These are phyloP conservation scores for Plagiodera versicolora DNA, from an alignment of 2,888 invertebrate genomes.

Conservation along the genomic window DNA sequence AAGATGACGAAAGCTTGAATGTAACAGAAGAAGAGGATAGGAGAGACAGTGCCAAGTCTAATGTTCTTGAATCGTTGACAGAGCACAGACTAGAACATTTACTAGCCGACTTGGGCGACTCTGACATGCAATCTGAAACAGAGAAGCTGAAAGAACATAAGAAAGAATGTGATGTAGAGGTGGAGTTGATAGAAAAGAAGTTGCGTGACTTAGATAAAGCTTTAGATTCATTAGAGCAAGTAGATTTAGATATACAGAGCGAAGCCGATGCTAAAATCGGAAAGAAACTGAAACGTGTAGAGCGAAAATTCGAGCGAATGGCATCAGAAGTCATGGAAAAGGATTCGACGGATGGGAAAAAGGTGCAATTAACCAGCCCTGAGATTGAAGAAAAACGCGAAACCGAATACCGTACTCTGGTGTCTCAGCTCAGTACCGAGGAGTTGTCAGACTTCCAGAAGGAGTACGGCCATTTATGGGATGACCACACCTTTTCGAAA, in stretches of 20 bases:
- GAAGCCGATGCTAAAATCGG: slow-evolving; percentile 43
- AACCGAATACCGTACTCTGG: slow-evolving; percentile 55
- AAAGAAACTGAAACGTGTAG: slow-evolving; percentile 54
- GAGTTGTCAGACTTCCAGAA: slow-evolving; percentile 58
- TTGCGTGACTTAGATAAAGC: slow-evolving; percentile 52
- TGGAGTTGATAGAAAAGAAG: slow-evolving; percentile 50
- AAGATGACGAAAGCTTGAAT: slow-evolving; percentile 48
- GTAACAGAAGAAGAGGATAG: slow-evolving; percentile 31
- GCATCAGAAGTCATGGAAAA: slow-evolving; percentile 56
- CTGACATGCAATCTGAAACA: slow-evolving; percentile 17
- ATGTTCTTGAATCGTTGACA: slow-evolving; percentile 45
- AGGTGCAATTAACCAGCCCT: slow-evolving; percentile 46
- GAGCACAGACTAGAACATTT: slow-evolving; percentile 44
- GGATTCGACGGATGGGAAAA: slow-evolving; percentile 44
- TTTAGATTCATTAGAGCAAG: slow-evolving; percentile 50
- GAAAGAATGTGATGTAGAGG: slow-evolving; percentile 43
- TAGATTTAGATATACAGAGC: slow-evolving; percentile 35
- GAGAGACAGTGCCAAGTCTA: slow-evolving; percentile 45
- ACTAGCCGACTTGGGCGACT: slow-evolving; percentile 34
- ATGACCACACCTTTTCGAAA: slow-evolving; percentile 54
- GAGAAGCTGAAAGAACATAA: slow-evolving; percentile 32
- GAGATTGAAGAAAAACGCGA: slow-evolving; percentile 50
- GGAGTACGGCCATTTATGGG: slow-evolving; percentile 56
- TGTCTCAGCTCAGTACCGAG: slow-evolving; percentile 58
- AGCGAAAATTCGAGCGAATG: slow-evolving; percentile 58